Evolutionary conservation across 1,140 invertebrate genomes (phyloP).

Genomic region (Drosophila sucinea): DNA sequence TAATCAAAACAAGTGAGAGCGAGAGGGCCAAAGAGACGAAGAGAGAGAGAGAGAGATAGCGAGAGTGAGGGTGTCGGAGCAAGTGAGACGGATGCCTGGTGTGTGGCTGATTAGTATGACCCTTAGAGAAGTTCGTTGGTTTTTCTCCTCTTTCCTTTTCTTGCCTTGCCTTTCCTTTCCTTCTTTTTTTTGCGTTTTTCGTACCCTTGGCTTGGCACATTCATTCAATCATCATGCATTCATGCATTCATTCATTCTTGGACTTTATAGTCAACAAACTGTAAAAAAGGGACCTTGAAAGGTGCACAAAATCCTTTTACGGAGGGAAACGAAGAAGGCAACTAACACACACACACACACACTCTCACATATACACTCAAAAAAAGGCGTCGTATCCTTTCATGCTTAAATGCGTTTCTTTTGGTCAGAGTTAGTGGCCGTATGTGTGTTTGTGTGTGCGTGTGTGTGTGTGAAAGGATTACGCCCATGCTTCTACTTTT

Average conservation of each 20-base stretch:
- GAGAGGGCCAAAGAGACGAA: slow-evolving; percentile 31
- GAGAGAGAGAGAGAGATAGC: slow-evolving; percentile 1
- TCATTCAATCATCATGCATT: slow-evolving; percentile 70
- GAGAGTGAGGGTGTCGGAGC: slow-evolving; percentile 16
- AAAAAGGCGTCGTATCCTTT: slow-evolving; percentile 68
- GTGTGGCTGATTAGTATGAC: slow-evolving; percentile 67
- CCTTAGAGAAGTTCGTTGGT: slow-evolving; percentile 29
- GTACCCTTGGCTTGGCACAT: slow-evolving; percentile 33
- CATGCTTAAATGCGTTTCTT: slow-evolving; percentile 71
- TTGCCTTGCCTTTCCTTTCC: neutral
- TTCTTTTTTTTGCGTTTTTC: neutral
- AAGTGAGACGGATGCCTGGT: slow-evolving; percentile 20
- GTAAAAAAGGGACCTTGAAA: slow-evolving; percentile 72
- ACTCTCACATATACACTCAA: slow-evolving; percentile 19
- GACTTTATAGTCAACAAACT: slow-evolving; percentile 60
- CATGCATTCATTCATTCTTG: slow-evolving; percentile 56
- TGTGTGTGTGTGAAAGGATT: slow-evolving; percentile 57
- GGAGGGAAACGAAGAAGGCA: slow-evolving; percentile 48
- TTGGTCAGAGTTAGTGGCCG: slow-evolving; percentile 63
- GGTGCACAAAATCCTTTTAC: slow-evolving; percentile 77
- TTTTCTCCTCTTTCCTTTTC: neutral
- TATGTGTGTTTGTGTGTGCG: slow-evolving; percentile 18
- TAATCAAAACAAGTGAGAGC: slow-evolving; percentile 66
- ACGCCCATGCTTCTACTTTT: slow-evolving; percentile 33
- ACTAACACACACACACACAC: slow-evolving; percentile 37